A percentile compares a stretch with the other conserved stretches of the same genome.
Evolutionary conservation across 2,113 vertebrate species (phyloP).

Genomic region (Symphodus melops): DNA sequence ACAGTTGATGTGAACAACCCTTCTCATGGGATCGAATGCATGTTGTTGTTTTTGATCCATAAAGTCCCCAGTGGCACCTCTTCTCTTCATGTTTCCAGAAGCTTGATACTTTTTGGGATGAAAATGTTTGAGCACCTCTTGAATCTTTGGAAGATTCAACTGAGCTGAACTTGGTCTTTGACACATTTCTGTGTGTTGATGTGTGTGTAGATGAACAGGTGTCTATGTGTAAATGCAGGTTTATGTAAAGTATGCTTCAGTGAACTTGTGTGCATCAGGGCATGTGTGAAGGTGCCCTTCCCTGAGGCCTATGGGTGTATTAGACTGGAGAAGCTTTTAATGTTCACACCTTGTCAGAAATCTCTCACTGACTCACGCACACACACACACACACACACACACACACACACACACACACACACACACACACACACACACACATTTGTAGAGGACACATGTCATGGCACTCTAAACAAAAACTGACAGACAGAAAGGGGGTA

Average conservation of each 20-base stretch:
- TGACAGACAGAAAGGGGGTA: slow-evolving; percentile 52
- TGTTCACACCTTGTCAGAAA: slow-evolving; percentile 79
- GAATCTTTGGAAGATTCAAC: neutral
- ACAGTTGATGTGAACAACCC: too few relatives aligned
- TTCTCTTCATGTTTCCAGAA: neutral
- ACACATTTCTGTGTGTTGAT: slow-evolving; percentile 7
- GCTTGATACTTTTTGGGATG: neutral
- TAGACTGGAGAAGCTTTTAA: slow-evolving; percentile 70
- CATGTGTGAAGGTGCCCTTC: slow-evolving; percentile 72
- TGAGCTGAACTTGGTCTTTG: neutral
- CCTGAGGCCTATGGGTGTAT: slow-evolving; percentile 45
- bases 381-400: neutral
- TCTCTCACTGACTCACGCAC: slow-evolving; percentile 40
- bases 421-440: slow-evolving; percentile 17
- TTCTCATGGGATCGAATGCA: neutral
- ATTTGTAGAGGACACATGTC: slow-evolving; percentile 68
- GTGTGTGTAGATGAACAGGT: neutral
- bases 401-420: slow-evolving; percentile 9
- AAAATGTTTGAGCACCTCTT: neutral
- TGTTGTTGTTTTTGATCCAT: neutral
- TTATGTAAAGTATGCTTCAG: slow-evolving; percentile 8
- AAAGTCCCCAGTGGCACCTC: neutral
- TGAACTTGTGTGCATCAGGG: neutral
- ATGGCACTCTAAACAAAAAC: slow-evolving; percentile 59
- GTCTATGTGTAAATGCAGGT: neutral